phyloP scores from a whole-genome alignment of 2,797 vertebrate species.

The Lates japonicus region DNA sequence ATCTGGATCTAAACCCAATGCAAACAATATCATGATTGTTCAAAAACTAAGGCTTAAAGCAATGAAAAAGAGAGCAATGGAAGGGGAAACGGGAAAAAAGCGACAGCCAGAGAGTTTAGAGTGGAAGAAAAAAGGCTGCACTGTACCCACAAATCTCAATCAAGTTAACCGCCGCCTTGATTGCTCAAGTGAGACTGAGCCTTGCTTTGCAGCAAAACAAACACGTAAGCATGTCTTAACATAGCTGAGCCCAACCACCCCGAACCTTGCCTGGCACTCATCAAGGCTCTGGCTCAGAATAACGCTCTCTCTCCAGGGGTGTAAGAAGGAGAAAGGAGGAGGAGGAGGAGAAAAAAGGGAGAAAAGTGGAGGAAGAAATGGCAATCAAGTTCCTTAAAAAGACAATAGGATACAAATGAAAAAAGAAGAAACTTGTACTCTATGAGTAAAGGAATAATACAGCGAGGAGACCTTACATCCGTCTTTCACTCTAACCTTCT shows the following conservation, averaged over 20 bases:
- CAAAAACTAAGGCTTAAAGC: background rate
- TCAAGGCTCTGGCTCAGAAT: constrained; percentile 64
- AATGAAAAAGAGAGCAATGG: background rate
- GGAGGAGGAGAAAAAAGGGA: background rate
- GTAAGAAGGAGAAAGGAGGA: constrained; percentile 2
- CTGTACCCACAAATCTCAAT: constrained; percentile 65
- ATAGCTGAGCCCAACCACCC: constrained; percentile 61
- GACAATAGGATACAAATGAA: constrained; percentile 6
- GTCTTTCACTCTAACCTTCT: background rate
- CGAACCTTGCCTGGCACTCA: constrained; percentile 63
- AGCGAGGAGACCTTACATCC: background rate
- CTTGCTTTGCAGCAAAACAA: constrained; percentile 71
- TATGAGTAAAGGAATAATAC: constrained; percentile 15
- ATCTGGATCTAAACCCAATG: background rate
- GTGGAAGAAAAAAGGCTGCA: background rate
- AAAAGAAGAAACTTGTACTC: background rate
- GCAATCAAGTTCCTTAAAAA: constrained; percentile 23
- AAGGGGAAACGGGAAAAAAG: background rate
- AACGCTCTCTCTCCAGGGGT: constrained; percentile 49
- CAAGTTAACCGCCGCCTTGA: constrained; percentile 70
- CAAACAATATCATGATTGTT: constrained; percentile 21
- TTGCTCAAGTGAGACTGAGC: constrained; percentile 71
- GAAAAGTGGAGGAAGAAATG: constrained; percentile 12
- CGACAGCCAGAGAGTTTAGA: constrained; percentile 2
- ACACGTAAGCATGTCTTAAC: constrained; percentile 73